Percentiles rank a stretch among this genome's conserved stretches.
phyloP scores from a whole-genome alignment of 2,113 vertebrate species.

The Nannobrachium achirus region DNA sequence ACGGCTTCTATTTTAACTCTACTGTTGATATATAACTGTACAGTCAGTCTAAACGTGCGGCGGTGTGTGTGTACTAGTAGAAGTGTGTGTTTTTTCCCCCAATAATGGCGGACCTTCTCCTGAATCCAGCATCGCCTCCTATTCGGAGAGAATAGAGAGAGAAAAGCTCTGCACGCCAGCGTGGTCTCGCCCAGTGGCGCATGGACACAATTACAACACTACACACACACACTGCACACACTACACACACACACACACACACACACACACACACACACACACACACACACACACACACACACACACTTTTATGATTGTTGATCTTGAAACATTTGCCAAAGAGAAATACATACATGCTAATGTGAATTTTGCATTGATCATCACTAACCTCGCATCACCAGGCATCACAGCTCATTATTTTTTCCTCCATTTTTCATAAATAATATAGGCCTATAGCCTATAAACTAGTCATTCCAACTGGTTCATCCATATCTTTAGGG shows the following conservation, averaged over 20 bases:
- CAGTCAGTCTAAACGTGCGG: constrained; percentile 58
- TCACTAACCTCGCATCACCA: too few species aligned
- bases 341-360: background rate
- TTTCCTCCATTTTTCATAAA: too few species aligned
- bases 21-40: constrained; percentile 30
- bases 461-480: too few species aligned
- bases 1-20: constrained; percentile 9
- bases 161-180: constrained; percentile 21
- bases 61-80: constrained; percentile 47
- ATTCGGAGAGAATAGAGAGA: constrained; percentile 49
- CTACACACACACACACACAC: constrained; percentile 44
- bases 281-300: too few species aligned
- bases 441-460: too few species aligned
- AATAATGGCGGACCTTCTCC: constrained; percentile 85
- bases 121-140: constrained; percentile 75
- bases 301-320: too few species aligned
- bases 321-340: too few species aligned
- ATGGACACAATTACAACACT: constrained; percentile 74
- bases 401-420: background rate
- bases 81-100: constrained; percentile 72
- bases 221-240: constrained; percentile 35
- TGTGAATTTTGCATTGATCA: too few species aligned
- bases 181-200: constrained; percentile 77
- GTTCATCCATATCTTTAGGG: too few species aligned
- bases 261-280: constrained; percentile 15